phyloP scores from a whole-genome alignment of 2,888 invertebrate genomes.

The Aleiodes testaceus region DNA sequence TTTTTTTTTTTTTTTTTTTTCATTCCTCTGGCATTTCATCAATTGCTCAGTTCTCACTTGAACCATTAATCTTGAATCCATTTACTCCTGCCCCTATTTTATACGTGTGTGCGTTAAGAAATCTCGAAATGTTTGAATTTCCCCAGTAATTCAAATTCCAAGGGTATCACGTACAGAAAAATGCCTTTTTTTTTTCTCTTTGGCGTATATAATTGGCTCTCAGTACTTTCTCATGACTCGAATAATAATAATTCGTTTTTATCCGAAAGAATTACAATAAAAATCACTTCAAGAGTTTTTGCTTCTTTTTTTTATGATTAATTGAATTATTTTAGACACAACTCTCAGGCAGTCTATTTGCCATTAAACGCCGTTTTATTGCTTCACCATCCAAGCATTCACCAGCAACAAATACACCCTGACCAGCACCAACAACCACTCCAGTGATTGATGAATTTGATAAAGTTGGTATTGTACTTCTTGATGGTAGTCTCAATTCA shows the following conservation, averaged over 20 bases:
- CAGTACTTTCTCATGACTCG: conserved; percentile 4
- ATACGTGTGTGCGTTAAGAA: no score
- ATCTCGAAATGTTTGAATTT: no score
- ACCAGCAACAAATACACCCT: conserved; percentile 69
- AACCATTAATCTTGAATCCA: no score
- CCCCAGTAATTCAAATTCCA: conserved; percentile 4
- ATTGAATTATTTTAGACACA: conserved; percentile 80
- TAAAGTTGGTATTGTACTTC: conserved; percentile 66
- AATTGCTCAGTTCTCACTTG: no score
- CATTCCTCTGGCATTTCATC: no score
- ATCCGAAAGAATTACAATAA: background rate
- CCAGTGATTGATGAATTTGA: conserved; percentile 56
- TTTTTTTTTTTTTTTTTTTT: no score
- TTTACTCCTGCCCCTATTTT: no score
- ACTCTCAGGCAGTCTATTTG: conserved; percentile 90
- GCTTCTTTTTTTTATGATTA: background rate
- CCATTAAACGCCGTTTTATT: conserved; percentile 90
- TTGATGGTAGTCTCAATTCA: conserved; percentile 70
- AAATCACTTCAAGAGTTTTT: background rate
- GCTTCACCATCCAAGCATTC: conserved; percentile 85
- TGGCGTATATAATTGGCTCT: conserved; percentile 21
- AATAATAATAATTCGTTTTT: conserved; percentile 4
- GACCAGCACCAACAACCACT: conserved; percentile 62
- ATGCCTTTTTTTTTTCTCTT: conserved; percentile 15
- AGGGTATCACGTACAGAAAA: conserved; percentile 8